These are phyloP conservation scores for Adelosebastes latens DNA, from an alignment of 2,797 vertebrate genomes.

Conservation along the genomic window DNA sequence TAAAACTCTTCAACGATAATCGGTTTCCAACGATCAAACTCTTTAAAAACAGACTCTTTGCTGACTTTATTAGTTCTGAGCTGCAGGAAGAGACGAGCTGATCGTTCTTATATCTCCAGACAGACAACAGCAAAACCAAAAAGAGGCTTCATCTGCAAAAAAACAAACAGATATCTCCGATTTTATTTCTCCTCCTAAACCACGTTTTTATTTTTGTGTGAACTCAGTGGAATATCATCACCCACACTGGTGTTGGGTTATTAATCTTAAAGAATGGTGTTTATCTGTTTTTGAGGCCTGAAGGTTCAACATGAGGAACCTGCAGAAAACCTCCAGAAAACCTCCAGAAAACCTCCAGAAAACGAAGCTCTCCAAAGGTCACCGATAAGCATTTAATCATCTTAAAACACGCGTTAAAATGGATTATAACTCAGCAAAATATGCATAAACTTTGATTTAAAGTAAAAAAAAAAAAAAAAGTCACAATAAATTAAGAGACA, in stretches of 20 bases:
- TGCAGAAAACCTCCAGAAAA: too few species aligned
- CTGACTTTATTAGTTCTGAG: background rate
- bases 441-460: too few species aligned
- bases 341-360: too few species aligned
- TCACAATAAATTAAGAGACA: background rate
- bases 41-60: background rate
- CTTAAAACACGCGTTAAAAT: background rate
- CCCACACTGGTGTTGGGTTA: background rate
- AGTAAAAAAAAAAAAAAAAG: too few species aligned
- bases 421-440: background rate
- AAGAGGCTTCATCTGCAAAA: background rate
- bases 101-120: background rate
- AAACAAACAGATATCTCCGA: too few species aligned
- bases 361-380: background rate
- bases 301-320: background rate
- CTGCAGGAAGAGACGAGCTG: background rate
- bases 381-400: background rate
- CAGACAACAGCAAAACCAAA: background rate
- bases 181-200: background rate
- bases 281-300: background rate
- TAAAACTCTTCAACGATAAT: background rate
- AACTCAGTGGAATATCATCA: background rate
- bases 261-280: background rate
- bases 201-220: background rate
- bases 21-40: background rate